Base-by-base conservation (phyloP, 1,140 invertebrate species). In the Helicoverpa zea region DNA sequence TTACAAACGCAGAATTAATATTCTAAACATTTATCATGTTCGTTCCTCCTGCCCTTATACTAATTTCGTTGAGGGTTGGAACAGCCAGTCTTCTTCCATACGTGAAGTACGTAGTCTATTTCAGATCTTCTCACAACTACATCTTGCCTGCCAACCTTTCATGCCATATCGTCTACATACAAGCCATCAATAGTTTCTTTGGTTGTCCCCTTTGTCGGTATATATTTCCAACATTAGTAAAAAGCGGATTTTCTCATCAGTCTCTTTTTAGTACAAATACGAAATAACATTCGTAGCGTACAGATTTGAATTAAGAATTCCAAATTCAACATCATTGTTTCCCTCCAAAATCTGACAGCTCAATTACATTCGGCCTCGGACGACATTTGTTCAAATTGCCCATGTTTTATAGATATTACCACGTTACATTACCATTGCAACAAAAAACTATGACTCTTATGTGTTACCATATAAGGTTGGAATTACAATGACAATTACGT, bases 301-400 rank as follows among this genome's bases (percentile, higher is more conserved):
- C 16, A 29, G 10, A 30, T 78, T 75, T 70, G 56, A 82, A 74
- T 72, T 74, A 18, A 43, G 49, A 52, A 35, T 79, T 74, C n/a
- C 13, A 59, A 77, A 59, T 47, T 72, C 43, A 78, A 81, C 13
- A 70, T 56, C 16, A 80, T 79, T 84, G 81, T 92, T 92, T 92
- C 88, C 87, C 92, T 89, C 88, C 84, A 87, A 92, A 94, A 92
- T 92, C 87, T 92, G 92, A 91, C 91, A 94, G 91, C 87, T 92
- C 90, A 91, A 92, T 93, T 92, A 88, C 88, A 82, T 88, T 86
- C 68, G 72, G 81, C 86, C 82, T 87, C 87, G 86, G 87, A 90
- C 89, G 93, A 93, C 93, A 94, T 93, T 94, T 94, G 93, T 92
- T 92, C 90, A 92, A 93, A 93, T 92, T 91, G 86, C 88, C 81